Evolutionary conservation across 23 tunicate genomes (phyloP), one percentile per base, ranked within the genome.

Genomic region (Halocynthia aurantium): DNA sequence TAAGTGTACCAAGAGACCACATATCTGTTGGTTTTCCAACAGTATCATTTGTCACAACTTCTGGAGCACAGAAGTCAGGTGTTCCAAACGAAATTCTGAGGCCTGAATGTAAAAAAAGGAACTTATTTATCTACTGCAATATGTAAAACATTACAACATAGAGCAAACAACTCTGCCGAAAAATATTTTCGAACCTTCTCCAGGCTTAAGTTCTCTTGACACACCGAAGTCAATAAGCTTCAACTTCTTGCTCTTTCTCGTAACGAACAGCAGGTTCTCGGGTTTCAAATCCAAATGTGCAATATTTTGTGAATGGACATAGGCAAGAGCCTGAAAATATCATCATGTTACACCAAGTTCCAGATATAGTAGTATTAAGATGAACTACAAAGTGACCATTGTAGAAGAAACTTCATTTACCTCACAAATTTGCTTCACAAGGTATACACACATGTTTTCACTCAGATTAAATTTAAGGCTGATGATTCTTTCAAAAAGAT

Each of bases 61-160:
- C 98, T 60, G 98, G 98, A 17, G 98, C 94, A 56, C 89, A 76
- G 84, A 93, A 93, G 50, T 93, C 98, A 7, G 98, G 94, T 9
- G 89, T 87, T 61, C 86, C 86, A 76, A 75, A 87, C 0, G 94
- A 76, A 44, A 93, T 84, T 53, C 94, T 77, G 22, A 93, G 73
- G 44, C 94, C 98, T 92, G 83, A 12, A 66, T 73, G 69, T 54
- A 54, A 60, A n/a, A 58, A 58, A 58, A 58, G 63, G 2, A 13
- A 13, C 17, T n/a, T 58, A 58, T 58, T 58, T 58, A 58, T 58
- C 63, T n/a, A n/a, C 63, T 58, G 17, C 63, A 13, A 13, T 15
- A 58, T 58, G 17, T 58, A 58, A 58, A 58, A 13, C 63, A 58
- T 58, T 58, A 13, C 17, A 58, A n/a, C 4, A 31, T 31, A 31